These are phyloP conservation scores for Noctilio leporinus DNA, from an alignment of 2,113 vertebrate species.

Conservation along the genomic window DNA sequence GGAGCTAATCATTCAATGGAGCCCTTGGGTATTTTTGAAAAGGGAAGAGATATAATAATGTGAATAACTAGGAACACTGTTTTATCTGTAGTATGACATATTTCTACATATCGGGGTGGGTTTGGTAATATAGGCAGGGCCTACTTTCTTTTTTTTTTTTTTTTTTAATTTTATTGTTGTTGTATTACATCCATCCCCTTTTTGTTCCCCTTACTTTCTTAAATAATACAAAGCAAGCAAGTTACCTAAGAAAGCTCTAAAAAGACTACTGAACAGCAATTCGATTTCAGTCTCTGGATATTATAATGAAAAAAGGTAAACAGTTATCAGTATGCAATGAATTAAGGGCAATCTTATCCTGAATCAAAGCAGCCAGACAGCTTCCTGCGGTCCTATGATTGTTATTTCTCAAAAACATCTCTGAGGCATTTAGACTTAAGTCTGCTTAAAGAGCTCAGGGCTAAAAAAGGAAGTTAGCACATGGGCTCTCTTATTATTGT, in stretches of 20 bases:
- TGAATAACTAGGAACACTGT: neutral
- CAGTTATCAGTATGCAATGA: neutral
- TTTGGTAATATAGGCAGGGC: neutral
- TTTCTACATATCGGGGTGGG: neutral
- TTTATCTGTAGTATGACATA: neutral
- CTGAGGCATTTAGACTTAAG: slow-evolving; percentile 29
- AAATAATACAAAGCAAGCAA: neutral
- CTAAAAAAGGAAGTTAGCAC: slow-evolving; percentile 57
- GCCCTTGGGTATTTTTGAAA: neutral
- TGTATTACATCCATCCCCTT: too few species aligned
- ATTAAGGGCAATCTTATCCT: neutral
- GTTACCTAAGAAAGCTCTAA: neutral
- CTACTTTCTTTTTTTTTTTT: neutral
- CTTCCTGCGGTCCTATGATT: neutral
- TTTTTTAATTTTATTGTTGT: too few species aligned
- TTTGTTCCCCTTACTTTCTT: neutral
- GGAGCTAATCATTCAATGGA: neutral
- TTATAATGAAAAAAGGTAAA: neutral
- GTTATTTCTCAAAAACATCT: slow-evolving; percentile 15
- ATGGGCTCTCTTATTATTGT: slow-evolving; percentile 45
- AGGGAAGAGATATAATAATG: neutral
- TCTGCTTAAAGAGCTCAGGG: neutral
- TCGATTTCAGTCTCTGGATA: neutral
- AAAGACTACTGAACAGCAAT: neutral
- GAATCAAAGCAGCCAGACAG: neutral